Percentiles rank a stretch among this genome's conserved stretches.
These are phyloP conservation scores for Schrankia costaestrigalis DNA, from an alignment of 2,888 invertebrate species.

Conservation along the genomic window DNA sequence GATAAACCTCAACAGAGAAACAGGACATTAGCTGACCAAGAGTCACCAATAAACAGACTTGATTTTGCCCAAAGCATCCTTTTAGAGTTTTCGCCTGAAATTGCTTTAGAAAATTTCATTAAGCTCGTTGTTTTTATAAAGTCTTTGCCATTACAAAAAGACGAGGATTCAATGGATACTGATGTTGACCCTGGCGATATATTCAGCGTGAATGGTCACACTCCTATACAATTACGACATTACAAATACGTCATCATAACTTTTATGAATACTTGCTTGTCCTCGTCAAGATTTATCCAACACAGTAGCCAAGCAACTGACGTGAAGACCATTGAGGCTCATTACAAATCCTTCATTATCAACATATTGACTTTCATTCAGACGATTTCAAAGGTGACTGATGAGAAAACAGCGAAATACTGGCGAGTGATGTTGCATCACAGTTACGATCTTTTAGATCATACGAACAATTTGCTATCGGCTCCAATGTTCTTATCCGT, in stretches of 20 bases:
- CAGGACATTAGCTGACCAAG: constrained; percentile 60
- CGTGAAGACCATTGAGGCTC: constrained; percentile 75
- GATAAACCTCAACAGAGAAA: constrained; percentile 35
- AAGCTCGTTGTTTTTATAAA: constrained; percentile 84
- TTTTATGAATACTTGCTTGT: constrained; percentile 85
- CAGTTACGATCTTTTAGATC: constrained; percentile 89
- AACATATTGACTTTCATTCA: constrained; percentile 85
- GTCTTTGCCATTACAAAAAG: constrained; percentile 83
- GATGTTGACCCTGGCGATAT: constrained; percentile 70
- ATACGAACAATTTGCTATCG: constrained; percentile 89
- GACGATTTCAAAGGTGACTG: constrained; percentile 82
- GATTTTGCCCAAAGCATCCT: constrained; percentile 85
- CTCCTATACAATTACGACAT: constrained; percentile 89
- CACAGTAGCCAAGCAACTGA: constrained; percentile 80
- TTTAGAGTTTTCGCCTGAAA: constrained; percentile 83
- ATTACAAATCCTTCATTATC: constrained; percentile 86
- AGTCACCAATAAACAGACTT: constrained; percentile 78
- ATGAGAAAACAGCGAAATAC: constrained; percentile 85
- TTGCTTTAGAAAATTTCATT: constrained; percentile 83
- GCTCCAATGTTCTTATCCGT: constrained; percentile 90
- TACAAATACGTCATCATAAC: constrained; percentile 90
- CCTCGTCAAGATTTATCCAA: constrained; percentile 85
- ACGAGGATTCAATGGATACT: constrained; percentile 68
- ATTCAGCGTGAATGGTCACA: constrained; percentile 83
- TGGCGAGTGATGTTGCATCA: constrained; percentile 91